phyloP scores from a whole-genome alignment of 1,140 invertebrate species.

The Zaprionus lachaisei region DNA sequence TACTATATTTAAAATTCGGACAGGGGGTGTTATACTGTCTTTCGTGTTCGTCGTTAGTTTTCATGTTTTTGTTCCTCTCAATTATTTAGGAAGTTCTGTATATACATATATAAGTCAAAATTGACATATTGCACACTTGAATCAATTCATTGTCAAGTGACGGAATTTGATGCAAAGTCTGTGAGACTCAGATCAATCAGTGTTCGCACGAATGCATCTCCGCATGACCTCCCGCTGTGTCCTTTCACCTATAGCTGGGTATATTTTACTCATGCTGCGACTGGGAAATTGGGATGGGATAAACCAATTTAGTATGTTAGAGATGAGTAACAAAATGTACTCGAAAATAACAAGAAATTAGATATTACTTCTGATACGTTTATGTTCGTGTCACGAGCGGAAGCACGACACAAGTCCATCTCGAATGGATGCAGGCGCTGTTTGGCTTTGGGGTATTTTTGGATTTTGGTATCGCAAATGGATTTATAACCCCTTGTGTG shows the following conservation, averaged over 20 bases:
- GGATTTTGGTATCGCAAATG: constrained; percentile 82
- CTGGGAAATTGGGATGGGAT: not conserved
- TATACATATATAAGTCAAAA: not conserved
- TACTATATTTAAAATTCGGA: too few species aligned
- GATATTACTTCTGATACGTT: not conserved
- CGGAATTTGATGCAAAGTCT: constrained; percentile 32
- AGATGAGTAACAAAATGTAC: not conserved
- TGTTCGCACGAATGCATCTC: constrained; percentile 16
- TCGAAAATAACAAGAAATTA: not conserved
- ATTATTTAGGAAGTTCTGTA: not conserved
- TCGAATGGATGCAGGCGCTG: constrained; percentile 21
- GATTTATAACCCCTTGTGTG: constrained; percentile 81
- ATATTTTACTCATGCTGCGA: not conserved
- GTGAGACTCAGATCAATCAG: constrained; percentile 34
- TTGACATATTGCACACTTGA: constrained; percentile 19
- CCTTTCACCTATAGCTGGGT: not conserved
- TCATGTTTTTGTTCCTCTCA: not conserved
- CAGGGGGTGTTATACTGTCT: too few species aligned
- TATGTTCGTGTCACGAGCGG: not conserved
- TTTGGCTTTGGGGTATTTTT: constrained; percentile 82
- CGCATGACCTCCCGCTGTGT: not conserved
- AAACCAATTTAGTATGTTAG: not conserved
- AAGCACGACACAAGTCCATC: not conserved
- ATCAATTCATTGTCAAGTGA: constrained; percentile 27
- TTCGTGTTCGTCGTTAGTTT: too few species aligned